These are phyloP conservation scores for Epinotia ramella DNA, from an alignment of 2,888 invertebrate genomes.

Conservation along the genomic window DNA sequence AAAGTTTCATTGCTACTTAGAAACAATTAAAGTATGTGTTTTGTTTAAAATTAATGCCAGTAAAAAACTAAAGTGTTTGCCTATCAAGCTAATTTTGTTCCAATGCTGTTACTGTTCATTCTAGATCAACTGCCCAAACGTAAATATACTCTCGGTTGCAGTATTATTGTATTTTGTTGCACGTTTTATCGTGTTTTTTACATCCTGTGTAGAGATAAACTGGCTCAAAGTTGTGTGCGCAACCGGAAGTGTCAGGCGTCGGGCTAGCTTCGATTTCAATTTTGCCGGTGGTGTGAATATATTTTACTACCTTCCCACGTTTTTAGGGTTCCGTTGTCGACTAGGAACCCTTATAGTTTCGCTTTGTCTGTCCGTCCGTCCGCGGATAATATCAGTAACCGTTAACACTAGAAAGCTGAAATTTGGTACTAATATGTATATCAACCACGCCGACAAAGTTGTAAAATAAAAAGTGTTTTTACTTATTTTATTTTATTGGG, in stretches of 20 bases:
- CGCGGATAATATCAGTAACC: no score
- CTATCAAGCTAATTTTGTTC: neutral
- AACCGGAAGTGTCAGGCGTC: slow-evolving; percentile 35
- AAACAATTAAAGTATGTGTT: no score
- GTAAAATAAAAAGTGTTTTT: no score
- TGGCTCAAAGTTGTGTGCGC: slow-evolving; percentile 27
- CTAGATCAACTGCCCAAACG: neutral
- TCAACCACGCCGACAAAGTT: no score
- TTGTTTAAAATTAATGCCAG: neutral
- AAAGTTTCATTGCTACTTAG: no score
- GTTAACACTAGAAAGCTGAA: no score
- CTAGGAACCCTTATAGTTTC: no score
- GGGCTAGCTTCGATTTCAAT: slow-evolving; percentile 27
- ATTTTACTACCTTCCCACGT: slow-evolving; percentile 26
- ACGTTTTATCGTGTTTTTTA: slow-evolving; percentile 21
- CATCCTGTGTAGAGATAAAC: slow-evolving; percentile 20
- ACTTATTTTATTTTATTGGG: no score
- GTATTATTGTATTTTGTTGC: neutral
- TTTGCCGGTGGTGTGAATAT: slow-evolving; percentile 32
- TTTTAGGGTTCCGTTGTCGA: no score
- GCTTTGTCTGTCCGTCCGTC: no score
- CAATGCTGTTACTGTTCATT: neutral
- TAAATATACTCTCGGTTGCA: no score
- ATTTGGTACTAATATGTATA: no score
- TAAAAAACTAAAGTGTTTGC: neutral